phyloP scores from a whole-genome alignment of 2,113 vertebrate genomes.

The Misgurnus mizolepis region DNA sequence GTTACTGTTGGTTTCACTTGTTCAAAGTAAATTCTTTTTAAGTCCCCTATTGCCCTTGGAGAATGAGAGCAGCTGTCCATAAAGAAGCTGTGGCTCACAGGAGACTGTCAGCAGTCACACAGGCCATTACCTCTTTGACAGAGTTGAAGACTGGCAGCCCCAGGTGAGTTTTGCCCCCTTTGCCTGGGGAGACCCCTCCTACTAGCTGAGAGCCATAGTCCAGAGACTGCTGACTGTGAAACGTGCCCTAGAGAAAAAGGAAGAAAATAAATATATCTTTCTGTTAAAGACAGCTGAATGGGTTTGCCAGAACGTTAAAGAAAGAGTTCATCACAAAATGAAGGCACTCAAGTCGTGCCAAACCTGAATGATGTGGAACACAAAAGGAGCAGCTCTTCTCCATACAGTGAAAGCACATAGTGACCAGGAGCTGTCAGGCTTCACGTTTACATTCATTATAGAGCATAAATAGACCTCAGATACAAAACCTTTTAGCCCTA shows the following conservation, averaged over 20 bases:
- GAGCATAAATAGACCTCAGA: too few species aligned
- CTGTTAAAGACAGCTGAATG: background rate
- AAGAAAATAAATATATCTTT: conserved; percentile 26
- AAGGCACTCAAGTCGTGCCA: too few species aligned
- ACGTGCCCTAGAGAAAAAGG: conserved; percentile 83
- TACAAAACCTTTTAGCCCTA: too few species aligned
- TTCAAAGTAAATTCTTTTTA: background rate
- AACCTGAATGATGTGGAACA: too few species aligned
- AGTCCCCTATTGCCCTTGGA: background rate
- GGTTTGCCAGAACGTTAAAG: too few species aligned
- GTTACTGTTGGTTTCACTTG: background rate
- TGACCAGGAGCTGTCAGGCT: too few species aligned
- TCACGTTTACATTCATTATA: too few species aligned
- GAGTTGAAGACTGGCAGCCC: conserved; percentile 95
- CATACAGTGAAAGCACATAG: too few species aligned
- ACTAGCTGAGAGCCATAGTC: conserved; percentile 95
- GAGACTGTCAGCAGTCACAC: conserved; percentile 62
- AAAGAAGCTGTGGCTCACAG: conserved; percentile 10
- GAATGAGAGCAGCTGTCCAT: conserved; percentile 24
- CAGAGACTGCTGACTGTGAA: conserved; percentile 96
- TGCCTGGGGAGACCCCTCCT: conserved; percentile 95
- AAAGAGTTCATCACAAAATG: too few species aligned
- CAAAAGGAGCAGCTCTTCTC: too few species aligned
- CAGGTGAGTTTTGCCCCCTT: conserved; percentile 92
- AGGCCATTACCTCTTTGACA: conserved; percentile 87